phyloP scores from a whole-genome alignment of 2,888 invertebrate genomes.

The Noctua comes region DNA sequence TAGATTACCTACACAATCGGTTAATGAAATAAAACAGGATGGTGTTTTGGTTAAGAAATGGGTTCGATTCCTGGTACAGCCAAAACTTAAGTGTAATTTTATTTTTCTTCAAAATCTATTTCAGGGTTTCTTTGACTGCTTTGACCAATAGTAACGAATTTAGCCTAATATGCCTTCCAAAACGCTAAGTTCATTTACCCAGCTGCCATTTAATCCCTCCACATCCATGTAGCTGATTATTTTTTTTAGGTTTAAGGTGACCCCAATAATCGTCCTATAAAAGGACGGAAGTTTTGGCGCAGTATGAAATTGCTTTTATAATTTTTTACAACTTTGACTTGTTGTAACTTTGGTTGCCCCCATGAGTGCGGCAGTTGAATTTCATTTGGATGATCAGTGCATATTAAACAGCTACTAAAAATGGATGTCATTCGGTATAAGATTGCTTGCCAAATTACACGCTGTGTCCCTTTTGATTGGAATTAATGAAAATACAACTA shows the following conservation, averaged over 20 bases:
- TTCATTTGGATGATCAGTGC: background rate
- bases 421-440: background rate
- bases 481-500: background rate
- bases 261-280: too few species aligned
- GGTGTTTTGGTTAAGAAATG: background rate
- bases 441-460: background rate
- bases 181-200: background rate
- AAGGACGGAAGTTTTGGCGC: too few species aligned
- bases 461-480: background rate
- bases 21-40: background rate
- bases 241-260: too few species aligned
- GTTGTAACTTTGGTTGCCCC: background rate
- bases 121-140: background rate
- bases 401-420: background rate
- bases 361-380: background rate
- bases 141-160: background rate
- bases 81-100: background rate
- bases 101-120: background rate
- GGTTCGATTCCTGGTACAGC: background rate
- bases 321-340: background rate
- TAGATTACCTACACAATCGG: too few species aligned
- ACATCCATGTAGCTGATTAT: too few species aligned
- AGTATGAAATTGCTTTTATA: too few species aligned
- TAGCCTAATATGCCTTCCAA: background rate
- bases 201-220: too few species aligned